Percentiles rank a stretch among this genome's conserved stretches.
These are phyloP conservation scores for Drosophila kanapiae DNA, from an alignment of 1,140 invertebrate species.

Conservation along the genomic window DNA sequence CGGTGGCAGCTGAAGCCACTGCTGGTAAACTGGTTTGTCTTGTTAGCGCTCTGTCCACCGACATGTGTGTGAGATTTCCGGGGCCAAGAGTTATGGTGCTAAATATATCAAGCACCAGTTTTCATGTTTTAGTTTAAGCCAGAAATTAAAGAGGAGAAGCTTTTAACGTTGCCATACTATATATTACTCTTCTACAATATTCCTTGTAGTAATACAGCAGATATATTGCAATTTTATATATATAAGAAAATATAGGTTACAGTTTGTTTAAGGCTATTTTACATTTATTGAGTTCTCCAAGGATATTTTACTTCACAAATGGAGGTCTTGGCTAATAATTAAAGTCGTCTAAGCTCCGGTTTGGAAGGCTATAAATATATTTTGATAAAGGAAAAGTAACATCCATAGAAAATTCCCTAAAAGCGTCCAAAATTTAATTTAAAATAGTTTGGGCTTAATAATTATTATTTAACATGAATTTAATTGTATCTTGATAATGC, in stretches of 20 bases:
- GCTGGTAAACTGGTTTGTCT: constrained; percentile 38
- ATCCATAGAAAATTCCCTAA: no score
- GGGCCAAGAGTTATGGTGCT: constrained; percentile 21
- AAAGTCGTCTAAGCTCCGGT: no score
- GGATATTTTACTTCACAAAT: no score
- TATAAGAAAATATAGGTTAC: not conserved
- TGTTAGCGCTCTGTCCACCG: constrained; percentile 35
- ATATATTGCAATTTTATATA: not conserved
- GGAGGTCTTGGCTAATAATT: no score
- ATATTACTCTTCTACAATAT: not conserved
- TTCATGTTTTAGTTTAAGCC: not conserved
- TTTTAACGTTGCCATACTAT: not conserved
- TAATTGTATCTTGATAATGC: no score
- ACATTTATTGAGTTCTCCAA: no score
- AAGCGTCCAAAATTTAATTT: no score
- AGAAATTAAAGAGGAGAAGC: not conserved
- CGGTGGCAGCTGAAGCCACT: constrained; percentile 33
- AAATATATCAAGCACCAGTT: constrained; percentile 21
- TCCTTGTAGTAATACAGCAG: no score
- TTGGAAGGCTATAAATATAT: no score
- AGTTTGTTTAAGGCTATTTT: not conserved
- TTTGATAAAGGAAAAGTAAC: no score
- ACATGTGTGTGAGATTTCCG: constrained; percentile 36
- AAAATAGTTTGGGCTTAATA: no score
- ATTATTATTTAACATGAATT: no score